phyloP scores from a whole-genome alignment of 2,797 vertebrate species.

The Rhynchotus rufescens region DNA sequence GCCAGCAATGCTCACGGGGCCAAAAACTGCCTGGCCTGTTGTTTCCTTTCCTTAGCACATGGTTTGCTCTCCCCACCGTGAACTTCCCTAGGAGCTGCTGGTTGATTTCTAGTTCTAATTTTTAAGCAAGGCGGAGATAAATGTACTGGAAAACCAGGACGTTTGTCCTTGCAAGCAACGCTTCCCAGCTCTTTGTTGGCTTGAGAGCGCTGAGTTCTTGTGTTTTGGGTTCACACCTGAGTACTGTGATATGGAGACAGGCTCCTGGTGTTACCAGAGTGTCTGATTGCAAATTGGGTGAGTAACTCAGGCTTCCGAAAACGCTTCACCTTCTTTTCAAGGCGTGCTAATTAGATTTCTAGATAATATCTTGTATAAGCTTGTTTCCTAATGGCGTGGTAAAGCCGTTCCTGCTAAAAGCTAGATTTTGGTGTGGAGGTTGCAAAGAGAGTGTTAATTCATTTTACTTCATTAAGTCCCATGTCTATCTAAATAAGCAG shows the following conservation, averaged over 20 bases:
- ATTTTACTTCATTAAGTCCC: slow-evolving; percentile 23
- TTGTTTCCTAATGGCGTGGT: not conserved
- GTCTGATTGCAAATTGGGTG: not conserved
- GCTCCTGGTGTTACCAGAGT: not conserved
- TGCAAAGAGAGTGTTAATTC: not conserved
- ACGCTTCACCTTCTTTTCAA: not conserved
- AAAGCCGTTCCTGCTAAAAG: not conserved
- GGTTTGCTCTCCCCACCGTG: not conserved
- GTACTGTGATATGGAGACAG: not conserved
- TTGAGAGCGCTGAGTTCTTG: not conserved
- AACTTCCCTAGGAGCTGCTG: not conserved
- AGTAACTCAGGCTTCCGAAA: not conserved
- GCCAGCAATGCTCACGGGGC: rapidly evolving
- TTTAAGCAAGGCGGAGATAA: not conserved
- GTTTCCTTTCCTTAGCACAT: not conserved
- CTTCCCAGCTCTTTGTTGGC: not conserved
- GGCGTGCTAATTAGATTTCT: not conserved
- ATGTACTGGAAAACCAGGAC: not conserved
- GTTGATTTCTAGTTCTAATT: not conserved
- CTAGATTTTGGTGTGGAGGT: not conserved
- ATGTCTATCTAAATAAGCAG: not conserved
- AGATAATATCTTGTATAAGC: not conserved
- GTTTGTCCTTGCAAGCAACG: not conserved
- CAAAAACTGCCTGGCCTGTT: rapidly evolving
- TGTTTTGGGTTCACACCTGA: not conserved